Percentiles rank a stretch among this genome's conserved stretches.
phyloP scores from a whole-genome alignment of 2,113 vertebrate genomes.

The Perognathus longimembris region DNA sequence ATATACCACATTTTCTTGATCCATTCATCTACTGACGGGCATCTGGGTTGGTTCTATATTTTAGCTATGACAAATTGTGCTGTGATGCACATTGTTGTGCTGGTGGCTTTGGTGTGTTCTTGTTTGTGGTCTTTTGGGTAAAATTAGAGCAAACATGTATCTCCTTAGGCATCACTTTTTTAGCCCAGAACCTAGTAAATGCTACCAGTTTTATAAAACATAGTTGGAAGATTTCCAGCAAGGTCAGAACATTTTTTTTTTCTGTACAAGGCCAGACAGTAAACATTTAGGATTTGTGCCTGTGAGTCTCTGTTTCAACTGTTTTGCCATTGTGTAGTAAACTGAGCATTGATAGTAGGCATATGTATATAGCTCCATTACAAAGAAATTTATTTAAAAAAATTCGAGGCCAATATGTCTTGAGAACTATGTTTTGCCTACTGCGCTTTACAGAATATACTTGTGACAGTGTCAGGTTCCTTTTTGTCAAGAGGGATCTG shows the following conservation, averaged over 20 bases:
- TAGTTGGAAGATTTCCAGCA: constrained; percentile 13
- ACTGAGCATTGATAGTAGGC: background rate
- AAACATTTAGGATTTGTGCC: background rate
- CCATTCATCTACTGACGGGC: too few relatives aligned
- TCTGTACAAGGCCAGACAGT: background rate
- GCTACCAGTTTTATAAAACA: background rate
- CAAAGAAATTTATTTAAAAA: constrained; percentile 8
- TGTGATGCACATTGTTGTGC: too few relatives aligned
- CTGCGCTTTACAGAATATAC: background rate
- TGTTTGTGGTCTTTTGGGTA: too few relatives aligned
- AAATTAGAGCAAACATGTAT: too few relatives aligned
- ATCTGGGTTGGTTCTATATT: too few relatives aligned
- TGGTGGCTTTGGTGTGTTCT: too few relatives aligned
- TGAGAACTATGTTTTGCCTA: background rate
- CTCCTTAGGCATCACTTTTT: background rate
- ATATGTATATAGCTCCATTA: background rate
- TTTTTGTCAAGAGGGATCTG: constrained; percentile 1
- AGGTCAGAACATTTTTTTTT: background rate
- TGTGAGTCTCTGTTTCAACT: background rate
- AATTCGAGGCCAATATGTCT: background rate
- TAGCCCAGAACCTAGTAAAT: constrained; percentile 1
- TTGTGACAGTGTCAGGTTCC: background rate
- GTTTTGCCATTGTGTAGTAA: background rate
- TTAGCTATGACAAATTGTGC: too few relatives aligned
- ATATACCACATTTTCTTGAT: too few relatives aligned